Base-by-base conservation (phyloP, 64 coral and sea anemone genomes). In the Montipora sp. region DNA sequence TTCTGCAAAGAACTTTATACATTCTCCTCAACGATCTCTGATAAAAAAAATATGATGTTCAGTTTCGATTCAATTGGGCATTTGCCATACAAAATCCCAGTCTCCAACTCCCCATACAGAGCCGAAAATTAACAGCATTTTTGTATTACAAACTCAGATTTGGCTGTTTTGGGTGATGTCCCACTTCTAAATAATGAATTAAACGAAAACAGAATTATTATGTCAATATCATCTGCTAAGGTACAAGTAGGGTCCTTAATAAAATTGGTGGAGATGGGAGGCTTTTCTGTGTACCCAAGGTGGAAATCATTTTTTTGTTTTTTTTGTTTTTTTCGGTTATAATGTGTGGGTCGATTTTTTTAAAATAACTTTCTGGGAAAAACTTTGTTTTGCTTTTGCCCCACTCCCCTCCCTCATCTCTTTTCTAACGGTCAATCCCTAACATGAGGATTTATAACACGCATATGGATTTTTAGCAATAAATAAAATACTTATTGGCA, bases 81-180 rank as follows among this genome's bases (percentile, higher is more conserved):
- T 73, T 73, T 22, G 70, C 70, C 19, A 73, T 73, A 73, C 70
- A 5, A 73, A 73, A 73, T 73, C 70, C 70, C 70, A 73, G 23
- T 73, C 70, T 73, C 70, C 70, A 73, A 73, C 70, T 73, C 70
- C 70, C 70, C 70, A 73, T 23, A 73, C 70, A 73, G 70, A 73
- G n/a, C 70, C 70, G 15, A 12, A 65, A 65, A 15, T 65, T 65
- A 65, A 71, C 3, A 21, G 68, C 73, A 75, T 75, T 75, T 73
- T 75, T 75, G 73, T 43, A 47, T 75, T 44, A 75, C 22, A 75
- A 75, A 75, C 73, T 75, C 73, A 75, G 73, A 45, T 75, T 75
- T 45, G 73, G n/a, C 22, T 75, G 73, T 75, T 75, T 75, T 75
- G 73, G 23, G 22, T 75, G 9, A 77, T 18, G 43, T 77, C 10